Base-by-base conservation (phyloP, 2,113 vertebrate genomes). In the Malurus alboscapulatus region DNA sequence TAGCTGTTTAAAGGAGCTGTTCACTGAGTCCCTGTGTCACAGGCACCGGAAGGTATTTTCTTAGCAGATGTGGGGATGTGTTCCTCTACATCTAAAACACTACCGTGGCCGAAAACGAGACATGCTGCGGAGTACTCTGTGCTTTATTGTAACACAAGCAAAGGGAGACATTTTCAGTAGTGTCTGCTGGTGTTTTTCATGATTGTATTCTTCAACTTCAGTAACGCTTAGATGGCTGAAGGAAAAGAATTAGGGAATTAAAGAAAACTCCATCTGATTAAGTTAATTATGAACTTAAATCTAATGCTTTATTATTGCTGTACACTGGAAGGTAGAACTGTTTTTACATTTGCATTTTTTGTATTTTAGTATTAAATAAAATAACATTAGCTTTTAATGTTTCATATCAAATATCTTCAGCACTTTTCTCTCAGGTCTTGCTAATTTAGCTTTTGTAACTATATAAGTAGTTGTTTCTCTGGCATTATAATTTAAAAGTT, bases 401-500 rank as follows among this genome's bases (percentile, higher is more conserved):
- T 94, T 95, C 50, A 5, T 80, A 85, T 91, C 66, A 84, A 85
- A 21, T 91, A 63, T 85, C 51, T 90, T 87, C 51, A 81, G 79
- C 55, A 57, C 48, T 88, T 91, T 87, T 67, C 65, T 92, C 48
- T 71, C 30, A 27, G 44, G 48, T 95, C 38, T 80, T n/a, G 44
- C 54, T 93, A 80, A 83, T 89, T 94, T 92, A 77, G 78, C 36
- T 63, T 83, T 63, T 67, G 85, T 85, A 69, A 47, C 67, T 69
- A 30, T 71, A 14, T 75, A 93, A 78, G 75, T 92, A 83, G 75
- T 91, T 94, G 87, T 96, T 96, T 94, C 79, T 86, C 55, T 84
- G 84, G 54, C 63, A 72, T 51, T 83, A 59, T 94, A 95, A 95
- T 95, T 94, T 96, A 92, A 93, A 96, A 96, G 93, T 96, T 95